Evolutionary conservation across 2,888 invertebrate genomes (phyloP).

Genomic region (Pollenia griseotomentosa): DNA sequence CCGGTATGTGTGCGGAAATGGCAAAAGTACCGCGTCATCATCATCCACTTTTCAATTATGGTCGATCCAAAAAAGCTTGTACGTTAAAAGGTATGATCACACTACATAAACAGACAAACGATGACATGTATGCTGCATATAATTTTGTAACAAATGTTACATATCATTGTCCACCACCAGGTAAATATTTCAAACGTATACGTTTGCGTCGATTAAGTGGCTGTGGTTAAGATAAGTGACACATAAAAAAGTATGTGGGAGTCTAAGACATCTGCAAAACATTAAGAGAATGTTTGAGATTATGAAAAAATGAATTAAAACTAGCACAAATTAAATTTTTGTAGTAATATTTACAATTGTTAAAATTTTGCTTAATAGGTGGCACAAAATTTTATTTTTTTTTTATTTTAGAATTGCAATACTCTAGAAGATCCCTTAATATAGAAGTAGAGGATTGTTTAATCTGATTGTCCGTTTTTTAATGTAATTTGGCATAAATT

Average conservation of each 20-base stretch:
- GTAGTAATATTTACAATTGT: too few relatives aligned
- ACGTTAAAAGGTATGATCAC: slow-evolving; percentile 85
- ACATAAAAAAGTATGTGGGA: neutral
- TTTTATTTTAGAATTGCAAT: too few relatives aligned
- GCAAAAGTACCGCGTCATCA: slow-evolving; percentile 87
- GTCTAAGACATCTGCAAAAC: neutral
- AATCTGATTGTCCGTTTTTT: too few relatives aligned
- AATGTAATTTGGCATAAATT: too few relatives aligned
- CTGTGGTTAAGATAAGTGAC: slow-evolving; percentile 48
- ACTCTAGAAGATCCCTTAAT: too few relatives aligned
- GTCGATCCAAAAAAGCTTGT: slow-evolving; percentile 84
- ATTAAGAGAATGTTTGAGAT: slow-evolving; percentile 22
- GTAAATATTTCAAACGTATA: slow-evolving; percentile 80
- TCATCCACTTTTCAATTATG: slow-evolving; percentile 87
- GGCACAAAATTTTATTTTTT: too few relatives aligned
- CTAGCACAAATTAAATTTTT: neutral
- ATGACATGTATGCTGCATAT: slow-evolving; percentile 84
- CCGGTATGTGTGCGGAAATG: slow-evolving; percentile 89
- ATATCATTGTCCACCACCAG: slow-evolving; percentile 81
- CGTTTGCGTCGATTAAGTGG: slow-evolving; percentile 75
- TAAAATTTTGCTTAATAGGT: too few relatives aligned
- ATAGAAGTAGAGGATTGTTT: too few relatives aligned
- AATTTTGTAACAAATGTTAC: slow-evolving; percentile 81
- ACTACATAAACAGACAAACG: slow-evolving; percentile 85
- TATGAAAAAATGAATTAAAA: neutral